Evolutionary conservation across 2,113 vertebrate species (phyloP).

Genomic region (Ictalurus punctatus): DNA sequence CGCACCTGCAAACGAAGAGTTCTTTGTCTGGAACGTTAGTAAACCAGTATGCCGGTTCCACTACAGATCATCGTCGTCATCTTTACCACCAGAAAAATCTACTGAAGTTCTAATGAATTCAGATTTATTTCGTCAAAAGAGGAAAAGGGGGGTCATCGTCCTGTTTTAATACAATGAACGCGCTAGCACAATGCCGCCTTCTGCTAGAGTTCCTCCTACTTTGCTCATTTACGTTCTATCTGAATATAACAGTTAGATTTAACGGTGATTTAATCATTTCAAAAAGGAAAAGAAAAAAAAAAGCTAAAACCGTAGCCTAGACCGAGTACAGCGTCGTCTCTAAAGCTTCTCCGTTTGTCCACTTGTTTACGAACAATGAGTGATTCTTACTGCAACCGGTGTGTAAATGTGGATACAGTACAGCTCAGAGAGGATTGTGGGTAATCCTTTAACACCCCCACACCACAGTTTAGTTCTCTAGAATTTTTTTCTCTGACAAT

Average conservation of each 20-base stretch:
- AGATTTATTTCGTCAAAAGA: not conserved
- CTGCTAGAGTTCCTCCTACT: conserved; percentile 13
- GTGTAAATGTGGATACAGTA: not conserved
- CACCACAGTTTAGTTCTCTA: not conserved
- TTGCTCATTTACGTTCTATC: not conserved
- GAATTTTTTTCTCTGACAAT: not conserved
- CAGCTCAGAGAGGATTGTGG: not conserved
- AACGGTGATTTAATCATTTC: not conserved
- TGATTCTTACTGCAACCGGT: not conserved
- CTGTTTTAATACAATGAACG: conserved; percentile 12
- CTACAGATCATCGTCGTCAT: not conserved
- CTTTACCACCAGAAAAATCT: not conserved
- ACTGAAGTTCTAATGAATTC: not conserved
- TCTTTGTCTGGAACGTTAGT: not conserved
- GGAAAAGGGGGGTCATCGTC: not conserved
- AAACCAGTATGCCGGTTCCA: not conserved
- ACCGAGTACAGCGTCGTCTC: not conserved
- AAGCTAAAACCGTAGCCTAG: not conserved
- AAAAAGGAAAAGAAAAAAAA: not conserved
- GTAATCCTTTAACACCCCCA: not conserved
- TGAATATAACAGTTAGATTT: not conserved
- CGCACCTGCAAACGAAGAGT: not conserved
- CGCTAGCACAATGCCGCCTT: not conserved
- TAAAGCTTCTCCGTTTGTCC: not conserved
- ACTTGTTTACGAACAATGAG: not conserved